Base-by-base conservation (phyloP, 2,113 vertebrate genomes). In the Eptatretus burgeri region DNA sequence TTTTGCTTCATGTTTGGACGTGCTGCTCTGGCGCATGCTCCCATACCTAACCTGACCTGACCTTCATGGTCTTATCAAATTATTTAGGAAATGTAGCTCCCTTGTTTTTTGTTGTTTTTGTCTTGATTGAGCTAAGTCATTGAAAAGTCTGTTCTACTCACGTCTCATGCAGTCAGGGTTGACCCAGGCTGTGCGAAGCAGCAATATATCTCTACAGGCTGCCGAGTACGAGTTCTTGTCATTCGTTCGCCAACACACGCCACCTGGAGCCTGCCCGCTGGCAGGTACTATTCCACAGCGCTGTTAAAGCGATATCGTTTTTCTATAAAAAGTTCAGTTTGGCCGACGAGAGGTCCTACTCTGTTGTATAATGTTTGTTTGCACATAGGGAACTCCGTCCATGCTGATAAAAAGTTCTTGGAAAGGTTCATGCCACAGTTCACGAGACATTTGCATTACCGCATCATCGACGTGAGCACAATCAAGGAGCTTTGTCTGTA, bases 381-480 rank as follows among this genome's bases (percentile, higher is more conserved):
- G 53, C 73, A 70, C 71, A 66, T 67, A 82, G 80, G 80, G 64
- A 82, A 81, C 72, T 82, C 80, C 20, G 80, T 82, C 68, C 80
- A 98, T 1, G 91, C 83, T 66, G 78, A 82, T 74, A 81, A 80
- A 75, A 82, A 78, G 71, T 98, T 98, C 65, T 78, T 98, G 70
- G 85, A 93, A 69, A 98, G 93, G 71, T 81, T 80, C 73, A 98
- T 98, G 91, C 84, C 85, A 9, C 84, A 91, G 77, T 96, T 98
- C 73, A 93, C 91, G 77, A 77, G 78, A 70, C 80, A 79, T 49
- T 75, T 82, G 64, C 80, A 82, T 69, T 82, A 82, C 73, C 69
- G 80, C 66, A 96, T 98, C 72, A 73, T 98, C 11, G 91, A 98
- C 3, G 89, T 98, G 68, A 98, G 91, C 81, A 98, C 86, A 13